Percentiles rank a stretch among this genome's conserved stretches.
phyloP scores from a whole-genome alignment of 2,888 invertebrate genomes.

The Drosophila meridionalis region DNA sequence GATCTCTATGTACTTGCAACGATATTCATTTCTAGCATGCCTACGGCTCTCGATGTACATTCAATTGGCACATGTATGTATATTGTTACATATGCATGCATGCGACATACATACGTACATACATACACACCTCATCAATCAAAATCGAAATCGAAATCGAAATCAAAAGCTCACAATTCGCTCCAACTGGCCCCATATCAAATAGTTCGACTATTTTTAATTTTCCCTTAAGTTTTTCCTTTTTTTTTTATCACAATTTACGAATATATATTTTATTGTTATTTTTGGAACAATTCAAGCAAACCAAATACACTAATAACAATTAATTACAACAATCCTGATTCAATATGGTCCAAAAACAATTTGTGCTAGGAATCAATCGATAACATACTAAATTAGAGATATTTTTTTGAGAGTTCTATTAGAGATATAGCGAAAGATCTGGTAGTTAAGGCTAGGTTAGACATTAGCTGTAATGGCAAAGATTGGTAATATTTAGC shows the following conservation, averaged over 20 bases:
- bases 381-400: neutral
- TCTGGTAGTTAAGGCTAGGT: neutral
- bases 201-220: slow-evolving; percentile 18
- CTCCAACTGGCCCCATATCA: slow-evolving; percentile 21
- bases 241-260: neutral
- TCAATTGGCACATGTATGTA: slow-evolving; percentile 13
- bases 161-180: slow-evolving; percentile 18
- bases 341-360: slow-evolving; percentile 1
- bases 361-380: neutral
- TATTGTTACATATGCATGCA: slow-evolving; percentile 15
- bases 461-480: neutral
- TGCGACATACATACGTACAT: slow-evolving; percentile 22
- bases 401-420: neutral
- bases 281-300: neutral
- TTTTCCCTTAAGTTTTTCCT: neutral
- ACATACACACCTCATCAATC: slow-evolving; percentile 17
- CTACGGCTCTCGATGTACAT: slow-evolving; percentile 13
- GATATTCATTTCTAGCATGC: slow-evolving; percentile 22
- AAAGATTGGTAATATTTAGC: neutral
- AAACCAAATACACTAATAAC: slow-evolving; percentile 7
- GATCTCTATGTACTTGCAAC: slow-evolving; percentile 21
- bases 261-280: neutral
- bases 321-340: slow-evolving; percentile 7
- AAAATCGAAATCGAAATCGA: slow-evolving; percentile 16
- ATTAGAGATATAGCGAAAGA: neutral